Evolutionary conservation across 2,888 invertebrate genomes (phyloP).

Genomic region (Drosophila rellima): DNA sequence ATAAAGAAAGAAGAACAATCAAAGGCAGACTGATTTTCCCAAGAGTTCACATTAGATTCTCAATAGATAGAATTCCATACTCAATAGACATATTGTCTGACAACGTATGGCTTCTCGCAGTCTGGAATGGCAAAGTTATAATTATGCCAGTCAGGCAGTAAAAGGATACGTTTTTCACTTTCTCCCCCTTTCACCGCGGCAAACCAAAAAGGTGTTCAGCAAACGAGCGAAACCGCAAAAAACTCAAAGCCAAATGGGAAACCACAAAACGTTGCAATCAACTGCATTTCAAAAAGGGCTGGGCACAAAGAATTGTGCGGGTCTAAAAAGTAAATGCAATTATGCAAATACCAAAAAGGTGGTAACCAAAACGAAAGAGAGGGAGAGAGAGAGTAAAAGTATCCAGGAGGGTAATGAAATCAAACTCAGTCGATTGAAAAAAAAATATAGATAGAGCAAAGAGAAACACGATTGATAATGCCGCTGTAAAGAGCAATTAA

Average conservation of each 20-base stretch:
- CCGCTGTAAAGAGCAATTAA: conserved; percentile 53
- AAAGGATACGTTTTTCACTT: conserved; percentile 62
- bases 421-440: conserved; percentile 24
- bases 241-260: conserved; percentile 52
- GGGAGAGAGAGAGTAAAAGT: not conserved
- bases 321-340: conserved; percentile 58
- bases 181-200: conserved; percentile 30
- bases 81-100: conserved; percentile 10
- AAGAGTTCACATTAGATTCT: conserved; percentile 10
- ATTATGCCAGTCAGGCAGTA: conserved; percentile 51
- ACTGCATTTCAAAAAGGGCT: conserved; percentile 42
- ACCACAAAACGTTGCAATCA: conserved; percentile 75
- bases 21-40: not conserved
- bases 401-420: conserved; percentile 30
- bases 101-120: conserved; percentile 58
- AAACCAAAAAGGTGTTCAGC: conserved; percentile 43
- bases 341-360: conserved; percentile 67
- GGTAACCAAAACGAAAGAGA: conserved; percentile 17
- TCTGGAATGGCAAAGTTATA: conserved; percentile 26
- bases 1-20: no score
- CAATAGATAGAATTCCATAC: conserved; percentile 6
- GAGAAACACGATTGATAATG: conserved; percentile 26
- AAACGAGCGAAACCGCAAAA: conserved; percentile 71
- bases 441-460: not conserved
- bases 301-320: conserved; percentile 25